Evolutionary conservation across 2,113 vertebrate genomes (phyloP).

Genomic region (Zingel zingel): DNA sequence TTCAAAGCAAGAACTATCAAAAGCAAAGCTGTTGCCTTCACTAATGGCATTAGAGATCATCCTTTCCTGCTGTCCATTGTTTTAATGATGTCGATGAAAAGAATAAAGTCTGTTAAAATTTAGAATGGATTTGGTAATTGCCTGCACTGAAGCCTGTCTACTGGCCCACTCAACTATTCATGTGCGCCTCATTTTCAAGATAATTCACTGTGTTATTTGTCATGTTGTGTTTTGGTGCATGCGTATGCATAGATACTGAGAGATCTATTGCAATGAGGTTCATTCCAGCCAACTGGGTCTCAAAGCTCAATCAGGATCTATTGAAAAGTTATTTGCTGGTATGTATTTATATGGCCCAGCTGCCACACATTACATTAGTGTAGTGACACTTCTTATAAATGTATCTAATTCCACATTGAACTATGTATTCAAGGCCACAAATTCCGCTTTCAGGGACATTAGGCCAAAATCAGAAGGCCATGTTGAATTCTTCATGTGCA

Average conservation of each 20-base stretch:
- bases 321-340: conserved; percentile 8
- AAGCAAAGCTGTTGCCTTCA: conserved; percentile 58
- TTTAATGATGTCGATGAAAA: conserved; percentile 71
- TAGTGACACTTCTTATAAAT: conserved; percentile 7
- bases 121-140: conserved; percentile 61
- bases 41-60: conserved; percentile 72
- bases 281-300: conserved; percentile 1
- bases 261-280: conserved; percentile 4
- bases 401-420: conserved; percentile 33
- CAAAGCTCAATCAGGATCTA: not conserved
- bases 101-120: conserved; percentile 63
- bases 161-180: conserved; percentile 52
- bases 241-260: conserved; percentile 7
- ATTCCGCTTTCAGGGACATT: conserved; percentile 41
- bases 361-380: not conserved
- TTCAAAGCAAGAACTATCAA: conserved; percentile 63
- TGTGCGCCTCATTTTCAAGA: conserved; percentile 44
- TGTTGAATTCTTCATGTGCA: conserved; percentile 65
- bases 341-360: conserved; percentile 3
- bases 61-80: conserved; percentile 62
- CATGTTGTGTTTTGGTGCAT: conserved; percentile 12
- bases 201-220: conserved; percentile 45
- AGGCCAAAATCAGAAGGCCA: conserved; percentile 38
- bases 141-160: conserved; percentile 39
- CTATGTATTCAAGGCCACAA: conserved; percentile 30